phyloP scores from a whole-genome alignment of 1,140 invertebrate species.

The Laodelphax striatellus region DNA sequence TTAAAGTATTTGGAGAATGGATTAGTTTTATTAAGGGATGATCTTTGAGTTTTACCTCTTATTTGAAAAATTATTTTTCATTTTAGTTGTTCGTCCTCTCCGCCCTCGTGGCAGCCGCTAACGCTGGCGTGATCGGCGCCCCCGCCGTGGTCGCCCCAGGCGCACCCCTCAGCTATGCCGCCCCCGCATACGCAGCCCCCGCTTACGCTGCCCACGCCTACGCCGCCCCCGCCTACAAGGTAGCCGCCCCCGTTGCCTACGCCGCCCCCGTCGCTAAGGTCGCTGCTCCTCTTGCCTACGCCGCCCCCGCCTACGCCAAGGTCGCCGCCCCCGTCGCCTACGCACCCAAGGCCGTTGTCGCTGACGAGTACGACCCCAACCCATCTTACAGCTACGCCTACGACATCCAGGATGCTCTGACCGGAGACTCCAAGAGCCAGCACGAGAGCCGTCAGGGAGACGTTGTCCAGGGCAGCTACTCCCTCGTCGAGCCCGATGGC shows the following conservation, averaged over 20 bases:
- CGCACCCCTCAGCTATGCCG: constrained; percentile 15
- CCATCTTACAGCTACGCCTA: constrained; percentile 40
- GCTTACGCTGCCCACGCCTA: not conserved
- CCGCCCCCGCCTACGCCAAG: not conserved
- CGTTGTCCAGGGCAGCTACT: constrained; percentile 53
- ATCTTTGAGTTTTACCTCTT: not conserved
- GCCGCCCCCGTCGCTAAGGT: constrained; percentile 8
- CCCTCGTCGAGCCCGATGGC: constrained; percentile 31
- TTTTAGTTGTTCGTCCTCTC: constrained; percentile 28
- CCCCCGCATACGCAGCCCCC: constrained; percentile 13
- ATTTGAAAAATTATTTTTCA: not conserved
- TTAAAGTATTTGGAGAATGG: no score
- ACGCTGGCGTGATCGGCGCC: constrained; percentile 24
- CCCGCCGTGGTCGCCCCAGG: constrained; percentile 20
- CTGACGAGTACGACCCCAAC: constrained; percentile 23
- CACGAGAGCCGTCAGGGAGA: constrained; percentile 53
- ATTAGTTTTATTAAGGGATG: no score
- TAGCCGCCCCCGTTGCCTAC: not conserved
- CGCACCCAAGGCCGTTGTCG: constrained; percentile 4
- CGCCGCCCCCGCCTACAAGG: not conserved
- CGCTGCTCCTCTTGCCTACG: constrained; percentile 9
- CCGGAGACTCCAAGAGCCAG: constrained; percentile 52
- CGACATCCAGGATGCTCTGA: constrained; percentile 38
- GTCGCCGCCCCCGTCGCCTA: not conserved
- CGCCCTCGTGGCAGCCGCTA: constrained; percentile 25